A percentile compares a stretch with the other conserved stretches of the same genome.
Conservation (phyloP, 2,113 vertebrate species). For the Puffinus mauretanicus region DNA sequence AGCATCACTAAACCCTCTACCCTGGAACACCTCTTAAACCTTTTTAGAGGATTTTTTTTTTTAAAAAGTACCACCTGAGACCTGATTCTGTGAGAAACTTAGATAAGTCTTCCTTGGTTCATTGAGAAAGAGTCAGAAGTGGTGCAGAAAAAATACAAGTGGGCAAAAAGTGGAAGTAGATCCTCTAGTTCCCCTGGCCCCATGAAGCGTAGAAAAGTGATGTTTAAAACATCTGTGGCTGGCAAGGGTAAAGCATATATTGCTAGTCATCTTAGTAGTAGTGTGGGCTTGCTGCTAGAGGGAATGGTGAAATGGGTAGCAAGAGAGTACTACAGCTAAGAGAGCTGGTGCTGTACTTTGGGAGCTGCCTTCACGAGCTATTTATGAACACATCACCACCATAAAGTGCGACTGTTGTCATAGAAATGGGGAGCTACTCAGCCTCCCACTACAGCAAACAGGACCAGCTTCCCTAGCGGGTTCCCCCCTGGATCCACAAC, state of each 20-base stretch:
- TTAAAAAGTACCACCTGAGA: neutral
- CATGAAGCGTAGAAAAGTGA: neutral
- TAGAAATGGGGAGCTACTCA: neutral
- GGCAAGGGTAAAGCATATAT: neutral
- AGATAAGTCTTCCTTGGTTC: neutral
- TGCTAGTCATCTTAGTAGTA: neutral
- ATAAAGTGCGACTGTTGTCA: neutral
- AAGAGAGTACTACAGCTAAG: neutral
- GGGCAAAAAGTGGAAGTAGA: neutral
- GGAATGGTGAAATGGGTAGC: neutral
- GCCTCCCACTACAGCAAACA: neutral
- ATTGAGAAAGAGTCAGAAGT: neutral
- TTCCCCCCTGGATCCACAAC: neutral
- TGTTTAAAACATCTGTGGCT: neutral
- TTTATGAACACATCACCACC: neutral
- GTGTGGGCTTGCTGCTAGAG: neutral
- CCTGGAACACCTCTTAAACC: neutral
- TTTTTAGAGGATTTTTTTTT: neutral
- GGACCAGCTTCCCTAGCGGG: neutral
- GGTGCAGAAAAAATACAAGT: neutral
- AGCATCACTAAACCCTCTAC: neutral
- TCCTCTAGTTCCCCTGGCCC: neutral
- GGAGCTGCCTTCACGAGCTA: neutral
- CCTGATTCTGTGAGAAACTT: neutral
- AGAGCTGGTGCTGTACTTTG: neutral